Conservation (phyloP, 2,113 vertebrate genomes). For the Carassius auratus region DNA sequence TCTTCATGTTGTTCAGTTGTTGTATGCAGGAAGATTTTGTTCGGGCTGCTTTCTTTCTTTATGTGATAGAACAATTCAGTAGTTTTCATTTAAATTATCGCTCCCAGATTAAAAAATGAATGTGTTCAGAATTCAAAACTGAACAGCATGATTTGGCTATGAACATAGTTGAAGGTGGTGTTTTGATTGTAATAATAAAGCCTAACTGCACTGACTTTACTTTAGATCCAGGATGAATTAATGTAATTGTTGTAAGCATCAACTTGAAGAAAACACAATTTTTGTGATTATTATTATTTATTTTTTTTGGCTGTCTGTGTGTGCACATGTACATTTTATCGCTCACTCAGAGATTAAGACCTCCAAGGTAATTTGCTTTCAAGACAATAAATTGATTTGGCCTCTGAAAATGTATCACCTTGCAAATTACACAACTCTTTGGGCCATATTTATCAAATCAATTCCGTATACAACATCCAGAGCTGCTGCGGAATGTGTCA, state of each 20-base stretch:
- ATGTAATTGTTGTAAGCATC: neutral
- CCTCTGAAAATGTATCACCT: conserved; percentile 49
- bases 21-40: neutral
- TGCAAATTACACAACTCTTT: conserved; percentile 53
- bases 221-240: neutral
- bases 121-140: neutral
- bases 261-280: neutral
- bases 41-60: neutral
- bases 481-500: conserved; percentile 52
- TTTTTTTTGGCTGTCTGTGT: neutral
- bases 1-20: neutral
- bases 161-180: neutral
- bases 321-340: conserved; percentile 35
- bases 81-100: neutral
- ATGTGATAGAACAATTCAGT: neutral
- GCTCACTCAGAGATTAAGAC: conserved; percentile 43
- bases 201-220: neutral
- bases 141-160: conserved; percentile 2
- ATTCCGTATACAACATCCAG: conserved; percentile 59
- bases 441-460: conserved; percentile 62
- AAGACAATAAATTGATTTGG: conserved; percentile 53
- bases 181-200: neutral
- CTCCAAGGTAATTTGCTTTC: conserved; percentile 58
- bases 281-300: too few relatives aligned
- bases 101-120: neutral